Evolutionary conservation across 2,113 vertebrate genomes (phyloP).

Genomic region (Haemorhous mexicanus): DNA sequence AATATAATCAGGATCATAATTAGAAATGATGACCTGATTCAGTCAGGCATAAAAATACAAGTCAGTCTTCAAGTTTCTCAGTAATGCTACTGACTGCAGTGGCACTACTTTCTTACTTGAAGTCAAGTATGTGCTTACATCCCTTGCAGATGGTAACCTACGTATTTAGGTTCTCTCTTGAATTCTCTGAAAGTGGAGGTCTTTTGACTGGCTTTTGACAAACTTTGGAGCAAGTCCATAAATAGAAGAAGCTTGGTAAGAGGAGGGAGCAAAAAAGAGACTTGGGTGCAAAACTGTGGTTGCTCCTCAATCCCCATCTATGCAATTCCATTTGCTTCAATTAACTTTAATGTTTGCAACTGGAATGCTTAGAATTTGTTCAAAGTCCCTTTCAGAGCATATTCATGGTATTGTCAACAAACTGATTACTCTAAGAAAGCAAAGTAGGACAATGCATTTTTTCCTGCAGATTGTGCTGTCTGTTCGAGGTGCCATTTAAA

Average conservation of each 20-base stretch:
- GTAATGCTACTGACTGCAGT: background rate
- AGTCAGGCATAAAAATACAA: constrained; percentile 35
- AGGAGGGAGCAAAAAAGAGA: background rate
- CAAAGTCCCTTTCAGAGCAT: background rate
- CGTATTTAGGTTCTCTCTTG: background rate
- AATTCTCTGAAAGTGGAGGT: background rate
- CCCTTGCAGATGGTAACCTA: background rate
- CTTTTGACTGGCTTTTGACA: background rate
- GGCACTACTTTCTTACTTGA: background rate
- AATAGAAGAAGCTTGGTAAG: background rate
- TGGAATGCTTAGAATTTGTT: background rate
- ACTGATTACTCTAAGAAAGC: background rate
- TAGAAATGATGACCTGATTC: constrained; percentile 46
- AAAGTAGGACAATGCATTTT: background rate
- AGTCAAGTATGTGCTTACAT: background rate
- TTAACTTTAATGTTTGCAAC: background rate
- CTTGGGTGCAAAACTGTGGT: background rate
- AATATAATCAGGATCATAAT: constrained; percentile 42
- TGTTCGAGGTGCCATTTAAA: background rate
- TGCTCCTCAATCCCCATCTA: background rate
- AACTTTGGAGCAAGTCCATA: background rate
- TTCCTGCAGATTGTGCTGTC: background rate
- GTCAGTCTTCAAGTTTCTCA: background rate
- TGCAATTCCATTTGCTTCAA: background rate
- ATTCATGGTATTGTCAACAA: background rate